Conservation (phyloP, 2,888 invertebrate species). For the Tupiocoris notatus region DNA sequence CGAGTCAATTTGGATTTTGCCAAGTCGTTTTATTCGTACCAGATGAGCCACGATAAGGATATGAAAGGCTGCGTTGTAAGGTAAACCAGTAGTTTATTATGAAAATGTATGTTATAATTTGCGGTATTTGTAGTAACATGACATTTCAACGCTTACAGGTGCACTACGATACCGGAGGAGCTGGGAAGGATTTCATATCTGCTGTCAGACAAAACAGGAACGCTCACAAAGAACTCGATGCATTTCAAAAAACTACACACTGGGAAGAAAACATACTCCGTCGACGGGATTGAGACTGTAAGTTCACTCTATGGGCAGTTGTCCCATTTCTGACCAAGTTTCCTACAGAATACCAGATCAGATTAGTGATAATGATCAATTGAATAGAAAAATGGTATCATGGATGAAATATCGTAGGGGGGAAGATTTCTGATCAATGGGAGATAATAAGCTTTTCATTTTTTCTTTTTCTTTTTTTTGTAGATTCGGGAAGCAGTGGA, state of each 20-base stretch:
- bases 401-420: no score
- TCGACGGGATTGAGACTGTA: neutral
- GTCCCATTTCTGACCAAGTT: no score
- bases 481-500: no score
- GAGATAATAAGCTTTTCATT: no score
- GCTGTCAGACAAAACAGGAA: slow-evolving; percentile 98
- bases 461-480: no score
- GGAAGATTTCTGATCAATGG: no score
- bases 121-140: neutral
- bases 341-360: no score
- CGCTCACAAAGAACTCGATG: slow-evolving; percentile 98
- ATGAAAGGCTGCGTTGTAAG: slow-evolving; percentile 94
- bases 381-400: no score
- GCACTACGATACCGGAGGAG: slow-evolving; percentile 98
- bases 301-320: no score
- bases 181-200: slow-evolving; percentile 93
- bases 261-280: slow-evolving; percentile 53
- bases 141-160: slow-evolving; percentile 57
- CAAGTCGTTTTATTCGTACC: slow-evolving; percentile 95
- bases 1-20: slow-evolving; percentile 99
- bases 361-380: no score
- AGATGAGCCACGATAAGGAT: slow-evolving; percentile 88
- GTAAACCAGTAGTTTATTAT: no score
- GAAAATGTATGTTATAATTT: no score
- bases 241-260: slow-evolving; percentile 93